Evolutionary conservation across 2,888 invertebrate genomes (phyloP).

Genomic region (Thalpophila matura): DNA sequence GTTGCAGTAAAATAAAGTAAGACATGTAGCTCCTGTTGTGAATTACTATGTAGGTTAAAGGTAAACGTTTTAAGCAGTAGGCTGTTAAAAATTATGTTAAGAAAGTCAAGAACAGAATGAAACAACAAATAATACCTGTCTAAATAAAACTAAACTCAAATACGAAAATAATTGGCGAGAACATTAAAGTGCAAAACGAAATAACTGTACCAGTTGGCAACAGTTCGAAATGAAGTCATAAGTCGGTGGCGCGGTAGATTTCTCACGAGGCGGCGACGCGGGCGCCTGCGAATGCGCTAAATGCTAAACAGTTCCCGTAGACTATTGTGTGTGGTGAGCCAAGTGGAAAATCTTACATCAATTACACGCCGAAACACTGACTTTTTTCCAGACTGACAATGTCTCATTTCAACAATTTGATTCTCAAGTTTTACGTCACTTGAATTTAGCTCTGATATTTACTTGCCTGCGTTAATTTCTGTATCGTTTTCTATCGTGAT

Average conservation of each 20-base stretch:
- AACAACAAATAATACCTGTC: no score
- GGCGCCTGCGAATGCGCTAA: conserved; percentile 68
- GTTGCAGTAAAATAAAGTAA: not conserved
- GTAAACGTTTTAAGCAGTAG: not conserved
- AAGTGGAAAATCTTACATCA: conserved; percentile 82
- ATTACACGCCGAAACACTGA: conserved; percentile 76
- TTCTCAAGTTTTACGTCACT: conserved; percentile 58
- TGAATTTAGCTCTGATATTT: conserved; percentile 18
- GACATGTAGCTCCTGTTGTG: not conserved
- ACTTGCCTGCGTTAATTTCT: conserved; percentile 15
- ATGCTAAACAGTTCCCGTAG: conserved; percentile 81
- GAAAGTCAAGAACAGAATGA: not conserved
- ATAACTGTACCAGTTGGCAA: conserved; percentile 58
- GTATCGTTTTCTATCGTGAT: conserved; percentile 9
- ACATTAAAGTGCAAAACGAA: conserved; percentile 32
- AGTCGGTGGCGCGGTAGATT: conserved; percentile 34
- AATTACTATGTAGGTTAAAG: not conserved
- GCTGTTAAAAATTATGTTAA: not conserved
- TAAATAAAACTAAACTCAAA: not conserved
- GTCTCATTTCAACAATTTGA: conserved; percentile 59
- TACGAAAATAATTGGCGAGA: conserved; percentile 20
- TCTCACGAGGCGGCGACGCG: conserved; percentile 66
- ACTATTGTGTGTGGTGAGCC: conserved; percentile 76
- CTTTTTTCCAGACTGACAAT: conserved; percentile 63
- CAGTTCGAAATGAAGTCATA: conserved; percentile 57